These are phyloP conservation scores for Folsomia manolachei DNA, from an alignment of 2,888 invertebrate species.

Conservation along the genomic window DNA sequence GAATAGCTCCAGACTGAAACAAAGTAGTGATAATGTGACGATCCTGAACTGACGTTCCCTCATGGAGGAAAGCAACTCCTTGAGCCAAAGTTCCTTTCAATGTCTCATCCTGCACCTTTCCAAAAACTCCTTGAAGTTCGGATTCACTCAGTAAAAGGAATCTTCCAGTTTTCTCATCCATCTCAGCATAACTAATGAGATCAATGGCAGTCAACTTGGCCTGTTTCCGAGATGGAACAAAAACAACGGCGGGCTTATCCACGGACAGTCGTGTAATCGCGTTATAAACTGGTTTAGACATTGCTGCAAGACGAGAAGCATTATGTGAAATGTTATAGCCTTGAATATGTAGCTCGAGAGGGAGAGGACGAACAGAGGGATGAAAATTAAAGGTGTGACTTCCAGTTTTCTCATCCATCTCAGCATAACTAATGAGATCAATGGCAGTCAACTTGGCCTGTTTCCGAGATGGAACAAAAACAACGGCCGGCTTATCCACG, in stretches of 20 bases:
- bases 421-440: slow-evolving; percentile 88
- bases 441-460: slow-evolving; percentile 93
- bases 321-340: slow-evolving; percentile 98
- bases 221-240: slow-evolving; percentile 87
- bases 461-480: slow-evolving; percentile 87
- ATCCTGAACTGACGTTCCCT: slow-evolving; percentile 82
- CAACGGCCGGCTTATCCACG: slow-evolving; percentile 77
- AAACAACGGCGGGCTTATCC: slow-evolving; percentile 79
- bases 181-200: slow-evolving; percentile 86
- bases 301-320: slow-evolving; percentile 89
- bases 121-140: slow-evolving; percentile 83
- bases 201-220: slow-evolving; percentile 94
- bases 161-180: slow-evolving; percentile 77
- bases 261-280: slow-evolving; percentile 80
- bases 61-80: slow-evolving; percentile 96
- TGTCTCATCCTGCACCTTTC: slow-evolving; percentile 83
- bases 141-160: slow-evolving; percentile 87
- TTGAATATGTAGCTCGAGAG: slow-evolving; percentile 90
- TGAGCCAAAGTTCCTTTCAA: slow-evolving; percentile 86
- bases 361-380: slow-evolving; percentile 92
- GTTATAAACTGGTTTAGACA: slow-evolving; percentile 97
- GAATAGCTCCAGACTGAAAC: slow-evolving; percentile 86
- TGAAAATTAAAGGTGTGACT: slow-evolving; percentile 98
- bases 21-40: slow-evolving; percentile 87
- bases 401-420: slow-evolving; percentile 79